Evolutionary conservation across 37 sponge, comb jelly and placozoan species (phyloP).

Genomic region (Amphimedon queenslandica): DNA sequence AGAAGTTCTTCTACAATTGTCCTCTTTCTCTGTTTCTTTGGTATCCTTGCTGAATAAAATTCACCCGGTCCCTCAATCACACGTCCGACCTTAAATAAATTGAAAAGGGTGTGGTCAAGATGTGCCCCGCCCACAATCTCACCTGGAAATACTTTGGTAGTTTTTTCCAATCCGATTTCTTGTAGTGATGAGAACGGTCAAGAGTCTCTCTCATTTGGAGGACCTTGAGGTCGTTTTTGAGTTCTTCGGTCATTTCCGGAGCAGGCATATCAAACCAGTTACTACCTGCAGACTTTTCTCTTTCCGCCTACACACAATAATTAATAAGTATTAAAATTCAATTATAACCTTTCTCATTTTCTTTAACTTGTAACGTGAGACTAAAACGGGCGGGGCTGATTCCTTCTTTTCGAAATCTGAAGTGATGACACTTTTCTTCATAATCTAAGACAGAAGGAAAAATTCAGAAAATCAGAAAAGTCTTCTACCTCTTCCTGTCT

Average conservation of each 20-base stretch:
- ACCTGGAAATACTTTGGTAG: conserved; percentile 79
- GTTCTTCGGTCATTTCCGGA: conserved; percentile 55
- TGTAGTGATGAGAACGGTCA: conserved; percentile 75
- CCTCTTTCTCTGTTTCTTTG: conserved; percentile 47
- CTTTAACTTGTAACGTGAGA: conserved; percentile 18
- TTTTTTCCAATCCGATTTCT: conserved; percentile 49
- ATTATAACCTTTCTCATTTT: conserved; percentile 40
- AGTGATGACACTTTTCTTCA: conserved; percentile 74
- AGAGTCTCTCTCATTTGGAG: conserved; percentile 61
- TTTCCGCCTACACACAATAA: conserved; percentile 18
- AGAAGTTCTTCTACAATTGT: conserved; percentile 77
- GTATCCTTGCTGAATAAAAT: conserved; percentile 68
- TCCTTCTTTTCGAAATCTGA: conserved; percentile 62
- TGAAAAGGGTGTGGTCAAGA: not conserved
- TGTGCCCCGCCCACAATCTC: not conserved
- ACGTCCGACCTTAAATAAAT: conserved; percentile 33
- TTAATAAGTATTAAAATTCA: not conserved
- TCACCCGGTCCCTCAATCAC: conserved; percentile 64
- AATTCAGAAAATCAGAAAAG: not conserved
- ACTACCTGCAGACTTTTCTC: conserved; percentile 49
- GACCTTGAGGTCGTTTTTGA: conserved; percentile 66
- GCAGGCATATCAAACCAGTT: conserved; percentile 77
- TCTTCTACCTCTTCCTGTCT: no score
- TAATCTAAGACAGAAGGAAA: conserved; percentile 1
- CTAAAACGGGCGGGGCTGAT: conserved; percentile 40